A percentile compares a stretch with the other conserved stretches of the same genome.
Conservation (phyloP, 2,113 vertebrate genomes). For the Gymnobelideus leadbeateri region DNA sequence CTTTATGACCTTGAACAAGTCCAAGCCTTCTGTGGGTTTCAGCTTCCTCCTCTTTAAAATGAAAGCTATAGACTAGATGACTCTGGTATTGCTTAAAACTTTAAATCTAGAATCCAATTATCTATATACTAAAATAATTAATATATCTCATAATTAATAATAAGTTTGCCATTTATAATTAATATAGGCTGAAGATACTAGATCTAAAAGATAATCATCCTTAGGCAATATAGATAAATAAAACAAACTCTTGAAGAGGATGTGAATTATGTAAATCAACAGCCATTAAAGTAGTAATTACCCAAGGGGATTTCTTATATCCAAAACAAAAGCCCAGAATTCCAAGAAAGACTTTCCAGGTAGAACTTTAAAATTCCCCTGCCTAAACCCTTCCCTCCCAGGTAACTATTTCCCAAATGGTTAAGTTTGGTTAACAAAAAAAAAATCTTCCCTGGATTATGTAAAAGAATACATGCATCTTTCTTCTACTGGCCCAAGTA, state of each 20-base stretch:
- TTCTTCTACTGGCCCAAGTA: not conserved
- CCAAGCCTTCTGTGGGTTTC: not conserved
- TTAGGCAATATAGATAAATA: not conserved
- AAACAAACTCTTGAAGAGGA: constrained; percentile 21
- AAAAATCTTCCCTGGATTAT: not conserved
- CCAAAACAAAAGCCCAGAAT: constrained; percentile 20
- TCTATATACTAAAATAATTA: constrained; percentile 35
- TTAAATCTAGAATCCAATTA: not conserved
- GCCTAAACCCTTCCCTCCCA: constrained; percentile 36
- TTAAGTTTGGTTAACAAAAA: too few relatives aligned
- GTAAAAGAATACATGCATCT: not conserved
- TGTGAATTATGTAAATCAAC: constrained; percentile 10
- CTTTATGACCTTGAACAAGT: not conserved
- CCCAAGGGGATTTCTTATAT: not conserved
- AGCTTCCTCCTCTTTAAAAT: not conserved
- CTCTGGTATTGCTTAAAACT: not conserved
- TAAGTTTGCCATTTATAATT: constrained; percentile 22
- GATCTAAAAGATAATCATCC: constrained; percentile 43
- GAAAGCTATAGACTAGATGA: not conserved
- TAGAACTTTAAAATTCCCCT: constrained; percentile 11
- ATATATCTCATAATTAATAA: constrained; percentile 14
- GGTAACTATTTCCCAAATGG: constrained; percentile 42
- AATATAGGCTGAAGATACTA: not conserved
- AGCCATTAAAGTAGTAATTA: not conserved
- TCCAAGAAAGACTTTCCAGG: constrained; percentile 8